These are phyloP conservation scores for Cynodonichthys magdalenae DNA, from an alignment of 2,797 vertebrate species.

Conservation along the genomic window DNA sequence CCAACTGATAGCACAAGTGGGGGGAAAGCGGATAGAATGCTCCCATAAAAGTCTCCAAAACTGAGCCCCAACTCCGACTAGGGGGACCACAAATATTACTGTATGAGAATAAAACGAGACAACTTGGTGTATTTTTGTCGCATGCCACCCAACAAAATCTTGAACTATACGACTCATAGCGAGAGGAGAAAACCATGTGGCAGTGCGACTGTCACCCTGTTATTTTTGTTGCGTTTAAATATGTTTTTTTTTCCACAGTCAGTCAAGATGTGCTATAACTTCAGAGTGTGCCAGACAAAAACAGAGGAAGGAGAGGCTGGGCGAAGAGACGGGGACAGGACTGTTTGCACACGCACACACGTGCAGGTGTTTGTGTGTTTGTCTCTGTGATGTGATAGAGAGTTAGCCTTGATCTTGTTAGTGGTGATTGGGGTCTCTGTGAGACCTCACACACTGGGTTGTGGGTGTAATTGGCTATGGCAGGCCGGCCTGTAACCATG, in stretches of 20 bases:
- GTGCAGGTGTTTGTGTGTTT: constrained; percentile 59
- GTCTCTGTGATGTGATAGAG: constrained; percentile 54
- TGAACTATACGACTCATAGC: constrained; percentile 67
- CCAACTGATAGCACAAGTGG: constrained; percentile 8
- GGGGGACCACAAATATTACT: constrained; percentile 9
- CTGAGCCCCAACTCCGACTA: background rate
- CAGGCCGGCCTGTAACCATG: constrained; percentile 75
- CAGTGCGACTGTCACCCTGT: constrained; percentile 61
- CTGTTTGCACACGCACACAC: constrained; percentile 47
- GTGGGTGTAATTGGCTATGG: constrained; percentile 83
- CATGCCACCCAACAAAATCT: constrained; percentile 46
- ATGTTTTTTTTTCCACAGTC: constrained; percentile 64
- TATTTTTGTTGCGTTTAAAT: constrained; percentile 68
- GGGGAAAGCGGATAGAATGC: background rate
- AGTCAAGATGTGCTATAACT: constrained; percentile 77
- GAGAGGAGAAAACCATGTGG: constrained; percentile 63
- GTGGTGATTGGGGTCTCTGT: constrained; percentile 78
- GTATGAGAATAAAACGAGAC: constrained; percentile 1
- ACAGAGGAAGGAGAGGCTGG: constrained; percentile 22
- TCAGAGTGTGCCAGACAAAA: constrained; percentile 56
- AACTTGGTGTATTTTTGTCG: constrained; percentile 32
- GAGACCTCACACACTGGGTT: constrained; percentile 85
- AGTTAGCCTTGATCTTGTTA: constrained; percentile 83
- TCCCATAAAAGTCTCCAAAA: background rate
- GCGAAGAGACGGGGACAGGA: constrained; percentile 39